These are phyloP conservation scores for Drosophila fungiperda DNA, from an alignment of 2,888 invertebrate genomes.

Conservation along the genomic window DNA sequence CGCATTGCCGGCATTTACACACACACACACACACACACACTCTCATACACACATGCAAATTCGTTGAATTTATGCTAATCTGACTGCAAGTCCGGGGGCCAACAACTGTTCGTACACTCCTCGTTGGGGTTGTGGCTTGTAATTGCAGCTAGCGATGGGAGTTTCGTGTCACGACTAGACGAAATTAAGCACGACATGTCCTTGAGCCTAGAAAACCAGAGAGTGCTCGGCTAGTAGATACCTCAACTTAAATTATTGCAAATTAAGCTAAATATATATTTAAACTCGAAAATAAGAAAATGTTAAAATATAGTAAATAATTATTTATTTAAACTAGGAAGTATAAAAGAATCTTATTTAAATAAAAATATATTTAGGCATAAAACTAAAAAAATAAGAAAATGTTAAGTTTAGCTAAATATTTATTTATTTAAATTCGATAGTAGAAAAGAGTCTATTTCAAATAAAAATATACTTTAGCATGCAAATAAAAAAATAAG, in stretches of 20 bases:
- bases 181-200: background rate
- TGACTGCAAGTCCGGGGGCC: slow-evolving; percentile 57
- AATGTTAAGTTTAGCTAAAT: background rate
- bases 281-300: background rate
- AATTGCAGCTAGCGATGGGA: slow-evolving; percentile 17
- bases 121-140: slow-evolving; percentile 34
- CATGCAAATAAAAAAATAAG: background rate
- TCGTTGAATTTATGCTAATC: slow-evolving; percentile 78
- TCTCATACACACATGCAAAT: slow-evolving; percentile 48
- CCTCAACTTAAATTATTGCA: background rate
- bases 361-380: no score
- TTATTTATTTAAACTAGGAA: background rate
- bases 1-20: slow-evolving; percentile 62
- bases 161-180: slow-evolving; percentile 39
- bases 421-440: background rate
- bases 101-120: slow-evolving; percentile 63
- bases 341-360: no score
- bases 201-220: background rate
- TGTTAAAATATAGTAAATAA: background rate
- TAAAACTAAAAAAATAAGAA: background rate
- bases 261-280: background rate
- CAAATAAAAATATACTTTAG: no score
- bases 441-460: background rate
- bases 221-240: background rate
- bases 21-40: slow-evolving; percentile 32